Percentiles rank a stretch among this genome's conserved stretches.
Evolutionary conservation across 2,888 invertebrate species (phyloP).

Genomic region (Biston betularia): DNA sequence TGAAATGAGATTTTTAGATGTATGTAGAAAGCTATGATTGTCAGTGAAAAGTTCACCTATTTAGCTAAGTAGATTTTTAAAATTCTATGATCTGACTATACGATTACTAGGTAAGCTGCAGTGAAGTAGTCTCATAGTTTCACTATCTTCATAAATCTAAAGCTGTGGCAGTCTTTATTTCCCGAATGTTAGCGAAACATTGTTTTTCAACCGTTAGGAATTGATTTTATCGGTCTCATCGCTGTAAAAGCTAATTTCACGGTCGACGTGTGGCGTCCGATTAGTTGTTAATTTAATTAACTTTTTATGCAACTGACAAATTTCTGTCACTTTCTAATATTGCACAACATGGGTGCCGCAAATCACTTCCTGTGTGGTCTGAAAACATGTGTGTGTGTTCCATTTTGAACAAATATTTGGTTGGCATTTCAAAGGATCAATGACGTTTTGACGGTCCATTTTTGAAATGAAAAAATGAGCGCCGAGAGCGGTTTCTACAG

Average conservation of each 20-base stretch:
- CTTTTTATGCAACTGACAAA: constrained; percentile 67
- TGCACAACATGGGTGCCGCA: constrained; percentile 65
- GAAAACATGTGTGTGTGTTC: constrained; percentile 77
- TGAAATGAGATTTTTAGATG: constrained; percentile 23
- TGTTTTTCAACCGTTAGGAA: constrained; percentile 53
- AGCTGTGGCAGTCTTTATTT: constrained; percentile 1
- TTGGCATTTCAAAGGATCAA: constrained; percentile 77
- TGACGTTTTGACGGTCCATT: constrained; percentile 74
- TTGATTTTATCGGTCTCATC: constrained; percentile 65
- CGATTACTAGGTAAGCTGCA: background rate
- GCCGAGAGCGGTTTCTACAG: constrained; percentile 56
- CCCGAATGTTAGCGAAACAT: constrained; percentile 12
- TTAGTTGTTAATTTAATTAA: constrained; percentile 70
- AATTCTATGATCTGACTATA: background rate
- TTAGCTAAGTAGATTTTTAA: background rate
- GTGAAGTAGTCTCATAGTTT: background rate
- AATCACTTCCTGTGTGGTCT: constrained; percentile 77
- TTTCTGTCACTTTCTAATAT: constrained; percentile 68
- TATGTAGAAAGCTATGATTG: constrained; percentile 19
- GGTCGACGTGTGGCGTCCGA: constrained; percentile 65
- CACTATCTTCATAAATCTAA: background rate
- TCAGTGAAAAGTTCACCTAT: constrained; percentile 4
- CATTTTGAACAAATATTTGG: constrained; percentile 76
- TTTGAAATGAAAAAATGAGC: constrained; percentile 69
- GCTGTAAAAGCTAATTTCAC: constrained; percentile 74